Conservation (phyloP, 2,797 vertebrate genomes). For the Peromyscus aztecus region DNA sequence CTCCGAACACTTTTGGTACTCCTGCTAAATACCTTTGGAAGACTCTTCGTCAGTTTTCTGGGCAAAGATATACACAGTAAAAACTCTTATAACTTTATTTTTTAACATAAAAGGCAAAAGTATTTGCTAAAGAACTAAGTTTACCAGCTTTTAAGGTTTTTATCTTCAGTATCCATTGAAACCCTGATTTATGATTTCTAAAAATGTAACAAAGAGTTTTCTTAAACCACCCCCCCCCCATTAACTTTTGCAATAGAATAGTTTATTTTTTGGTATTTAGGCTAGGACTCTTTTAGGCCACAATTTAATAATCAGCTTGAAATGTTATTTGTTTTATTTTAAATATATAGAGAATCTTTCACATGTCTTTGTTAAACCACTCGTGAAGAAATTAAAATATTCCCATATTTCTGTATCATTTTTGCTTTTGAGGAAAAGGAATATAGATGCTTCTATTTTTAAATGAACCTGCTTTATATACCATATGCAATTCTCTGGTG, state of each 20-base stretch:
- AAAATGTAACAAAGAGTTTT: background rate
- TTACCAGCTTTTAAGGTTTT: slow-evolving; percentile 14
- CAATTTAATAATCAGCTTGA: background rate
- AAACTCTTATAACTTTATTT: background rate
- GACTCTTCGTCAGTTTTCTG: background rate
- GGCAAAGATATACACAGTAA: background rate
- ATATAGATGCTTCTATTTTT: background rate
- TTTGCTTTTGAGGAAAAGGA: background rate
- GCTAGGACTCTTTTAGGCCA: background rate
- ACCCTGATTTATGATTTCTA: background rate
- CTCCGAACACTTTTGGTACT: background rate
- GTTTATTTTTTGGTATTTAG: slow-evolving; percentile 28
- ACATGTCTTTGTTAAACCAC: slow-evolving; percentile 51
- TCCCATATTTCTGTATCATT: background rate
- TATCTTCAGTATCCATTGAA: background rate
- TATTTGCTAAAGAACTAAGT: slow-evolving; percentile 34
- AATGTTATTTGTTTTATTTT: slow-evolving; percentile 30
- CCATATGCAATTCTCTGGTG: background rate
- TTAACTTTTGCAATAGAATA: background rate
- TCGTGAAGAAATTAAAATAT: background rate
- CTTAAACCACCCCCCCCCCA: background rate
- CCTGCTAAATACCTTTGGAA: slow-evolving; percentile 1
- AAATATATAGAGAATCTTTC: background rate
- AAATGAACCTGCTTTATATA: background rate
- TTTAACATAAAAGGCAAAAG: background rate